Conservation (phyloP, 23 tunicate genomes). For the Aplidium turbinatum region DNA sequence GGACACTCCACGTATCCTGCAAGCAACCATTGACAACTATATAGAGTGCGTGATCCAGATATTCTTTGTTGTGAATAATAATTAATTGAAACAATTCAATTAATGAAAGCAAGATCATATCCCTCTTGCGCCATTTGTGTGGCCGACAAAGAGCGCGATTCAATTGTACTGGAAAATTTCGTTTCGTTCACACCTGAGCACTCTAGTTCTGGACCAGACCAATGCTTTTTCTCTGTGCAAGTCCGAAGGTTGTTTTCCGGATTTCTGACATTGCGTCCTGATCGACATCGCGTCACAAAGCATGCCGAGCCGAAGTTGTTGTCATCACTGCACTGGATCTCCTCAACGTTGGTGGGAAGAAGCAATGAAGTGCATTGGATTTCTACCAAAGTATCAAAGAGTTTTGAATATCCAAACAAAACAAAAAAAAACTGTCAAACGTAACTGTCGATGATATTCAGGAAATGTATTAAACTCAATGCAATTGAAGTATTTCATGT, state of each 20-base stretch:
- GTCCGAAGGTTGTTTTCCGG: background rate
- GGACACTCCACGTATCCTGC: conserved; percentile 34
- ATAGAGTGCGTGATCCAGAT: too few species aligned
- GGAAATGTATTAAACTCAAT: too few species aligned
- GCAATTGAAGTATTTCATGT: too few species aligned
- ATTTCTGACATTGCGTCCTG: background rate
- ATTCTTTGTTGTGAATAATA: too few species aligned
- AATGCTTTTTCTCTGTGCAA: background rate
- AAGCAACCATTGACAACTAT: background rate
- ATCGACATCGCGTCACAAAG: background rate
- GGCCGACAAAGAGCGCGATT: too few species aligned
- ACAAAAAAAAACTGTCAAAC: too few species aligned
- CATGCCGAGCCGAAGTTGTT: conserved; percentile 45
- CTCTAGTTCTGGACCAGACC: background rate
- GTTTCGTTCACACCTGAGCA: too few species aligned
- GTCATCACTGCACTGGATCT: conserved; percentile 27
- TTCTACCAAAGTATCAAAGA: conserved; percentile 4
- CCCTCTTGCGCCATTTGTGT: too few species aligned
- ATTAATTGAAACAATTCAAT: too few species aligned
- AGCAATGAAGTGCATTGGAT: conserved; percentile 6
- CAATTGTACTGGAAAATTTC: too few species aligned
- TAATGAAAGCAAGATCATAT: too few species aligned
- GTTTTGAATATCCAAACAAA: background rate
- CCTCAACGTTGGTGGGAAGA: background rate
- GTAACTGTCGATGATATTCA: too few species aligned